phyloP scores from a whole-genome alignment of 64 coral and sea anemone genomes.

The Astreopora myriophthalma region DNA sequence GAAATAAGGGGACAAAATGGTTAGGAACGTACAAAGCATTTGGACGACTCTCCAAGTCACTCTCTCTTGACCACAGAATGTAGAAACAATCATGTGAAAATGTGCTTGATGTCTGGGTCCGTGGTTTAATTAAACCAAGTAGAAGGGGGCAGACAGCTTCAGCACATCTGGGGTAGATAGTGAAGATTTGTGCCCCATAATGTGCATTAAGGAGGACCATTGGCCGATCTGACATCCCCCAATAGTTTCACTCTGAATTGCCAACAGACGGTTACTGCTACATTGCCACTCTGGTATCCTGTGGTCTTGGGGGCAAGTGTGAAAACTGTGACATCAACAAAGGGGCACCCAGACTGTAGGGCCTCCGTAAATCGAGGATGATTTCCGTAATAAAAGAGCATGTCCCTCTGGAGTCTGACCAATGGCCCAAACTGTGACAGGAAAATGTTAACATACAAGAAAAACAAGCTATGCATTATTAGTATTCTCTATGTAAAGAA shows the following conservation, averaged over 20 bases:
- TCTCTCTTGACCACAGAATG: constrained; percentile 35
- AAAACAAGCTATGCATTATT: too few species aligned
- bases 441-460: neutral
- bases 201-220: neutral
- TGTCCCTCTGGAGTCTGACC: neutral
- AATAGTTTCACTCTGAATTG: neutral
- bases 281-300: neutral
- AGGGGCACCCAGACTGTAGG: neutral
- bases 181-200: neutral
- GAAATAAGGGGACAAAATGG: neutral
- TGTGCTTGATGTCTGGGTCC: neutral
- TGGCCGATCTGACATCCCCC: neutral
- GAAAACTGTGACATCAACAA: neutral
- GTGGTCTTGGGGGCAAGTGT: neutral
- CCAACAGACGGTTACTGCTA: too few species aligned
- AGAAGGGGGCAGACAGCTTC: neutral
- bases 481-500: too few species aligned
- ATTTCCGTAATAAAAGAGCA: neutral
- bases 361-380: neutral
- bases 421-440: too few species aligned
- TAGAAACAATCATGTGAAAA: neutral
- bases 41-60: constrained; percentile 7
- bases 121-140: neutral
- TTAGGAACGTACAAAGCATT: constrained; percentile 19
- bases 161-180: neutral